Evolutionary conservation across 2,113 vertebrate species (phyloP), one percentile per base, ranked within the genome.

Genomic region (Pangasianodon hypophthalmus): DNA sequence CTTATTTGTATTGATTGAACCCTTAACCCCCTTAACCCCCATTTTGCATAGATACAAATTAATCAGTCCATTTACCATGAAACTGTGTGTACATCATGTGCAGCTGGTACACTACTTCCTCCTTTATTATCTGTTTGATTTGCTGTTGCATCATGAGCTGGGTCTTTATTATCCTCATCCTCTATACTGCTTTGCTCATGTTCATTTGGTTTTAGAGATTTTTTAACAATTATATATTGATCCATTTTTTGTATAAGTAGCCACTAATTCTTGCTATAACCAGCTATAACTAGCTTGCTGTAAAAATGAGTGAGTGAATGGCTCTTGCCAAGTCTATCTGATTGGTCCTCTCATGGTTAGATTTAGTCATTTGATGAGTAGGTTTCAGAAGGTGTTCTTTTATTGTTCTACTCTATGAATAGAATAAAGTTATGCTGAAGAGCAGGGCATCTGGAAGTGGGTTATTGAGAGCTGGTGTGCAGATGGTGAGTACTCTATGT

Each of bases 401-500:
- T 24, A 41, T 60, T 60, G 19, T 56, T 82, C 48, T n/a, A 52
- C 26, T 80, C 77, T 56, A 24, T 84, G 56, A 60, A 60, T 26
- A 58, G 64, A 52, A 32, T 26, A 44, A 81, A 84, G 85, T n/a
- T 84, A 46, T 79, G n/a, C 21, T 84, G 85, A 62, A 69, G 37
- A 69, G 48, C 85, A 56, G 60, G 84, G 52, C 41, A 46, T 44
- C 41, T 84, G 58, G 85, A 50, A 60, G 84, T 86, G 54, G 41
- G 82, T 62, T 60, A n/a, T 85, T 73, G 60, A 84, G 85, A 69
- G 85, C 80, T 60, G n/a, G 64, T 26, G 56, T 26, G 82, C 44
- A 48, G 60, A 19, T 80, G n/a, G 50, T 81, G 56, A 58, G 77
- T 41, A 52, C 56, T 84, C 41, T 88, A 37, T 87, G 79, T 79